Conservation (phyloP, 2,888 invertebrate genomes). For the Therioaphis trifolii region DNA sequence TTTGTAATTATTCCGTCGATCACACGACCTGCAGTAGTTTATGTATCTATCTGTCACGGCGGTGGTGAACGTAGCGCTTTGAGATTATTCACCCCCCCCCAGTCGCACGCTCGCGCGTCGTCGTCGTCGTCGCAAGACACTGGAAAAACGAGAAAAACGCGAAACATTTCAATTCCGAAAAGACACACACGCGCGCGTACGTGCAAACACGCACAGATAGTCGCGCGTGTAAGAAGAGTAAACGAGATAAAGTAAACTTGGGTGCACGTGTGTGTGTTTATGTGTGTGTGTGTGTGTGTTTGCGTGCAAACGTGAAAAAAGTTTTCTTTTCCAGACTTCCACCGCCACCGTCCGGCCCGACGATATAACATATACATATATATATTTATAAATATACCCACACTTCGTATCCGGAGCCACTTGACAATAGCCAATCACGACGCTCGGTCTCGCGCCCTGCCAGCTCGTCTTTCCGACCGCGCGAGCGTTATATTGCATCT, state of each 20-base stretch:
- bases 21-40: no score
- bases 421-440: constrained; percentile 53
- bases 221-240: not conserved
- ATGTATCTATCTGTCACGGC: no score
- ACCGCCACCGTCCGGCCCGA: not conserved
- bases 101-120: no score
- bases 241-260: not conserved
- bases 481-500: constrained; percentile 48
- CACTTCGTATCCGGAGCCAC: not conserved
- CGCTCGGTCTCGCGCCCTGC: not conserved
- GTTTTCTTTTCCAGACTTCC: not conserved
- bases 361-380: constrained; percentile 5
- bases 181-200: not conserved
- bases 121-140: not conserved
- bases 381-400: not conserved
- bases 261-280: no score
- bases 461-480: not conserved
- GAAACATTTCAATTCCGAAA: not conserved
- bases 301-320: constrained; percentile 31
- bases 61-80: no score
- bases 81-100: no score
- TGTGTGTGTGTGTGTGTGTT: not conserved
- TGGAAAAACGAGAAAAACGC: not conserved
- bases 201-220: not conserved
- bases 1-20: no score